Evolutionary conservation across 2,797 vertebrate genomes (phyloP).

Genomic region (Streptopelia turtur): DNA sequence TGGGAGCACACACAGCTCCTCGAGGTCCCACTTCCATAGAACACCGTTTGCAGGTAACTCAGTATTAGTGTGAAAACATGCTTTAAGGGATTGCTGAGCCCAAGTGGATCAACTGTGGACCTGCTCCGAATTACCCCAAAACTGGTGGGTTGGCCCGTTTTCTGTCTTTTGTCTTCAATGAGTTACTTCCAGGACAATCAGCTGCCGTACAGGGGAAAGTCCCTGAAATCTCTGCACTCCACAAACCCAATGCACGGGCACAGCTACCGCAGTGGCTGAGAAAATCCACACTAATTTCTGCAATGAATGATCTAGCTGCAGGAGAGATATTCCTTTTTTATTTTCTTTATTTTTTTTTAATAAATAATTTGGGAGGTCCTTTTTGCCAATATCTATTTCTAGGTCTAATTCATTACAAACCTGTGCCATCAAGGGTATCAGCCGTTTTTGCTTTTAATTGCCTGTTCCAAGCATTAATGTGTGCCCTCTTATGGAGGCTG

Average conservation of each 20-base stretch:
- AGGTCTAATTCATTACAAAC: background rate
- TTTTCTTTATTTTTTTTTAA: background rate
- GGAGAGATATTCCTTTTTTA: background rate
- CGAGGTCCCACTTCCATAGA: background rate
- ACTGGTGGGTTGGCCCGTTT: background rate
- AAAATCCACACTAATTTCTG: background rate
- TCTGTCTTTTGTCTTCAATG: background rate
- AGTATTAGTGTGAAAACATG: rapidly evolving
- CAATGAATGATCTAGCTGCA: background rate
- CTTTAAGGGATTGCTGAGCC: background rate
- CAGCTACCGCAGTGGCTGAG: background rate
- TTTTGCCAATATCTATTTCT: background rate
- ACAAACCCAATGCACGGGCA: background rate
- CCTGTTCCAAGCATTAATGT: background rate
- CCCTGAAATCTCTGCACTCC: background rate
- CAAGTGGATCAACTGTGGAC: background rate
- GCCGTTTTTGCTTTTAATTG: conserved; percentile 8
- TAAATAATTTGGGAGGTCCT: background rate
- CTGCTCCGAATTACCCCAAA: background rate
- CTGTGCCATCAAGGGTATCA: background rate
- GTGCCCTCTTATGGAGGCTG: conserved; percentile 16
- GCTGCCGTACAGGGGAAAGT: background rate
- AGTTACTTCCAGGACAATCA: background rate
- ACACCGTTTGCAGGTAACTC: background rate
- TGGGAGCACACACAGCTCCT: background rate